Percentiles rank a stretch among this genome's conserved stretches.
phyloP scores from a whole-genome alignment of 2,113 vertebrate species.

The Anhinga rufa region DNA sequence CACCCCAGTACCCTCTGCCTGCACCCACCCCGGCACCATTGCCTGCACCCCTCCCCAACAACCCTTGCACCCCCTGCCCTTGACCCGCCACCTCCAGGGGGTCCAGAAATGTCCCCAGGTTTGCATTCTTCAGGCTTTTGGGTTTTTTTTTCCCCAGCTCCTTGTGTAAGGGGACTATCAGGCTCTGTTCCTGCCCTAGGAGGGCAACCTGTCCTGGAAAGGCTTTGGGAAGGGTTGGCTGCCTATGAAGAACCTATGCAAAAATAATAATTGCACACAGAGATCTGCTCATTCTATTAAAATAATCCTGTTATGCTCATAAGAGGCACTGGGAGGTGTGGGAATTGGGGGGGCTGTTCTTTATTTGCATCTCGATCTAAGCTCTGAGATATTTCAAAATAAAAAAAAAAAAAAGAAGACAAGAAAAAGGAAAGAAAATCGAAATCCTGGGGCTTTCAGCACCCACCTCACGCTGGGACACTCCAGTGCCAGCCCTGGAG shows the following conservation, averaged over 20 bases:
- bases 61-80: not conserved
- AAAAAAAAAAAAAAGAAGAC: no score
- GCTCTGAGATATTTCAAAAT: not conserved
- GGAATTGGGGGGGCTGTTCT: not conserved
- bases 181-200: not conserved
- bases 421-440: not conserved
- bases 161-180: not conserved
- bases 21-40: not conserved
- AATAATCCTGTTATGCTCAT: not conserved
- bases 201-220: not conserved
- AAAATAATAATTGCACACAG: not conserved
- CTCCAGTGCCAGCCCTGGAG: not conserved
- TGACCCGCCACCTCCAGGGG: not conserved
- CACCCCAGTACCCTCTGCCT: not conserved
- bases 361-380: not conserved
- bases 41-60: not conserved
- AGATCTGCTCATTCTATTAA: not conserved
- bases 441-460: not conserved
- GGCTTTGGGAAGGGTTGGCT: not conserved
- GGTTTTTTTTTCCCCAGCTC: accelerated
- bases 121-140: not conserved
- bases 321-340: not conserved
- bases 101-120: not conserved
- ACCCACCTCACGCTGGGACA: accelerated
- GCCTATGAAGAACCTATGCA: not conserved